phyloP scores from a whole-genome alignment of 2,113 vertebrate species.

The Antidorcas marsupialis region DNA sequence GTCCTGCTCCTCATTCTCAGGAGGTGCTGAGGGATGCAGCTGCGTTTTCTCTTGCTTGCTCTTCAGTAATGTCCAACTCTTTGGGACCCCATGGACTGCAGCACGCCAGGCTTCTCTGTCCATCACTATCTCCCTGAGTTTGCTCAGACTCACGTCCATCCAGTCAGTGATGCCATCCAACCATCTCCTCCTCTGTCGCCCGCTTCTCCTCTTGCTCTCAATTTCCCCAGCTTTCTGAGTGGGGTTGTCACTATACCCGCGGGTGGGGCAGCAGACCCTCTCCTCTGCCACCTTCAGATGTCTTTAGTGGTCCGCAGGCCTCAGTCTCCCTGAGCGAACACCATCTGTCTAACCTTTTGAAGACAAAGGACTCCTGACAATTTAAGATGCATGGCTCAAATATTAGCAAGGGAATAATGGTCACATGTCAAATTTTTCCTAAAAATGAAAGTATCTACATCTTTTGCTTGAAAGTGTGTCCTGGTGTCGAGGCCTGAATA shows the following conservation, averaged over 20 bases:
- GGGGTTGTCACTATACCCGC: rapidly evolving
- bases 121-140: not conserved
- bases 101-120: not conserved
- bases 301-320: not conserved
- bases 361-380: not conserved
- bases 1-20: not conserved
- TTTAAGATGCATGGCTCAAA: not conserved
- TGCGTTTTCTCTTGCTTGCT: not conserved
- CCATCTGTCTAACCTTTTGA: not conserved
- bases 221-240: not conserved
- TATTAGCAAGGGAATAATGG: not conserved
- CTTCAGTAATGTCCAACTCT: not conserved
- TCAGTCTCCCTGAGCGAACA: not conserved
- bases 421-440: not conserved
- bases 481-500: not conserved
- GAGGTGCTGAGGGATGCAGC: not conserved
- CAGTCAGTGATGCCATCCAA: not conserved
- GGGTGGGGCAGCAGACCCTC: not conserved
- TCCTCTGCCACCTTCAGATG: not conserved
- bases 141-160: not conserved
- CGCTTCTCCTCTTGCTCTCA: not conserved
- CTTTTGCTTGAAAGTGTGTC: not conserved
- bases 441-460: not conserved
- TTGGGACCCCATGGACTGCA: not conserved
- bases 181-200: not conserved